Evolutionary conservation across 2,113 vertebrate species (phyloP), one percentile per base, ranked within the genome.

Genomic region (Paracanthobrama guichenoti): DNA sequence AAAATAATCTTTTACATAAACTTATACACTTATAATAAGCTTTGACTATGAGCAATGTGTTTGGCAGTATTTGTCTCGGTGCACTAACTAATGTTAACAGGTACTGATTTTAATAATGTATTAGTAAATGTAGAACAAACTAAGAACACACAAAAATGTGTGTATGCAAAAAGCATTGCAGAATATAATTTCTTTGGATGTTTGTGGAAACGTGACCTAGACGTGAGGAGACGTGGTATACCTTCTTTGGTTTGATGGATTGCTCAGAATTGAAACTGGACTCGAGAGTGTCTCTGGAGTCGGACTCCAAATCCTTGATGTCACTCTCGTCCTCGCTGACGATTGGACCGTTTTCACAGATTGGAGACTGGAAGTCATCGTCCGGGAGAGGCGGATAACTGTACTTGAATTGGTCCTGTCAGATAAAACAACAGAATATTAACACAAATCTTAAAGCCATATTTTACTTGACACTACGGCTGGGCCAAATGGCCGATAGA

Each of bases 371-470:
- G 92, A 99, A 99, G 86, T 99, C 97, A 86, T 99, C 98, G 35
- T 99, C 98, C 9, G 96, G 96, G 48, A 99, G 93, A 4, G 98
- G 98, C n/a, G 98, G 98, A 83, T 99, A 99, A 89, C 94, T 97
- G 64, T 98, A 99, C 85, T 96, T 97, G 90, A 99, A 99, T 67
- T 95, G 89, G 91, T 99, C 98, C 98, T 99, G 81, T 67, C 89
- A 89, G 14, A 81, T n/a, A 77, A 76, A 85, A 53, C 73, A 76
- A 11, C 31, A 55, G 2, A 59, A 24, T n/a, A n/a, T 39, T 14
- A n/a, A 14, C 28, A 14, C 18, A 14, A 24, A 42, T 69, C 35
- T 69, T 55, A 55, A 22, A 55, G 53, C 18, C 18, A 8, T 55
- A 55, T 55, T 55, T 55, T 3, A 22, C 18, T 55, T 53, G 7